A percentile compares a stretch with the other conserved stretches of the same genome.
These are phyloP conservation scores for Apodemia mormo DNA, from an alignment of 2,888 invertebrate species.

Conservation along the genomic window DNA sequence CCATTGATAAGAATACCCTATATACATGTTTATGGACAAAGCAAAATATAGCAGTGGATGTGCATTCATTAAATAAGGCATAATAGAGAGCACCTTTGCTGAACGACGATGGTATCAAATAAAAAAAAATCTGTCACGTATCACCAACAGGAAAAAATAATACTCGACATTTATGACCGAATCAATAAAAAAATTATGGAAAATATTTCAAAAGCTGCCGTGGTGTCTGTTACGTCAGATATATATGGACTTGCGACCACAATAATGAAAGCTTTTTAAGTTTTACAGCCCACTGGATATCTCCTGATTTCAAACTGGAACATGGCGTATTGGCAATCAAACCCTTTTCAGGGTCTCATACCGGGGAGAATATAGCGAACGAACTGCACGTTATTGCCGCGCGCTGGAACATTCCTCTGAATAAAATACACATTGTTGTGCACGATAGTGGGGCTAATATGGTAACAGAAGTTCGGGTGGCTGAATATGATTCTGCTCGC, in stretches of 20 bases:
- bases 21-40: too few relatives aligned
- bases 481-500: slow-evolving; percentile 39
- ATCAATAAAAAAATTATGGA: slow-evolving; percentile 32
- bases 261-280: slow-evolving; percentile 33
- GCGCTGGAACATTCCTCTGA: slow-evolving; percentile 43
- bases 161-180: slow-evolving; percentile 37
- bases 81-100: too few relatives aligned
- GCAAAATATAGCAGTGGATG: too few relatives aligned
- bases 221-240: slow-evolving; percentile 38
- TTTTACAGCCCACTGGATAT: slow-evolving; percentile 42
- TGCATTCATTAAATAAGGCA: too few relatives aligned
- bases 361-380: slow-evolving; percentile 43
- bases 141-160: slow-evolving; percentile 28
- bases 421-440: slow-evolving; percentile 44
- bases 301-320: slow-evolving; percentile 37
- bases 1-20: too few relatives aligned
- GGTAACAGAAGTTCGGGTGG: slow-evolving; percentile 41
- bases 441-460: slow-evolving; percentile 44
- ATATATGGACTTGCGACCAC: slow-evolving; percentile 38
- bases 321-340: slow-evolving; percentile 42
- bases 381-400: slow-evolving; percentile 40
- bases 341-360: slow-evolving; percentile 38
- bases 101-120: too few relatives aligned
- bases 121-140: too few relatives aligned
- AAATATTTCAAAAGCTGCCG: slow-evolving; percentile 34